Conservation (phyloP, 53 echinoderm and acorn worm species). For the Paracentrotus lividus region DNA sequence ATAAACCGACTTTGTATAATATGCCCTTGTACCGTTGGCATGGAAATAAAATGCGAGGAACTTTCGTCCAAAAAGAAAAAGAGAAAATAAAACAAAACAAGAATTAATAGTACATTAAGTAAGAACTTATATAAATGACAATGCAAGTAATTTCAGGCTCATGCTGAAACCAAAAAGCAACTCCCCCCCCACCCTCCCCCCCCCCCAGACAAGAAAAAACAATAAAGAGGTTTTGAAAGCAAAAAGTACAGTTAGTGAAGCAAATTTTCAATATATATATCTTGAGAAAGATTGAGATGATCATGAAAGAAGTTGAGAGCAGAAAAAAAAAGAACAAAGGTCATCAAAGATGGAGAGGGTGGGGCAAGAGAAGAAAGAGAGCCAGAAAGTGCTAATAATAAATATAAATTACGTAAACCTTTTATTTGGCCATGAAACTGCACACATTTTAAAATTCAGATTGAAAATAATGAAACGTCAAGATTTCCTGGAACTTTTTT, state of each 20-base stretch:
- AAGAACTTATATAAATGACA: too few relatives aligned
- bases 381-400: neutral
- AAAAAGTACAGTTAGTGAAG: too few relatives aligned
- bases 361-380: neutral
- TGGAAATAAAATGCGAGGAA: neutral
- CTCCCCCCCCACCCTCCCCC: too few relatives aligned
- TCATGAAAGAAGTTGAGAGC: too few relatives aligned
- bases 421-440: neutral
- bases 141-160: too few relatives aligned
- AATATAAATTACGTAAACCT: neutral
- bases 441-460: neutral
- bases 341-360: neutral
- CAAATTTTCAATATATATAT: neutral
- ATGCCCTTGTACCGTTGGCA: neutral
- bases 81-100: neutral
- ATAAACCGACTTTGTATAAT: neutral
- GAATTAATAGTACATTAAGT: neutral
- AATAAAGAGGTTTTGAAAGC: too few relatives aligned
- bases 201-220: too few relatives aligned
- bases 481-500: conserved; percentile 7
- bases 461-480: neutral
- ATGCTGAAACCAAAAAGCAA: too few relatives aligned
- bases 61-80: neutral
- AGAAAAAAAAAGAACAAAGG: too few relatives aligned
- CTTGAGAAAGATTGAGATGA: neutral